Base-by-base conservation (phyloP, 1,140 invertebrate genomes). In the Zaprionus nigranus region DNA sequence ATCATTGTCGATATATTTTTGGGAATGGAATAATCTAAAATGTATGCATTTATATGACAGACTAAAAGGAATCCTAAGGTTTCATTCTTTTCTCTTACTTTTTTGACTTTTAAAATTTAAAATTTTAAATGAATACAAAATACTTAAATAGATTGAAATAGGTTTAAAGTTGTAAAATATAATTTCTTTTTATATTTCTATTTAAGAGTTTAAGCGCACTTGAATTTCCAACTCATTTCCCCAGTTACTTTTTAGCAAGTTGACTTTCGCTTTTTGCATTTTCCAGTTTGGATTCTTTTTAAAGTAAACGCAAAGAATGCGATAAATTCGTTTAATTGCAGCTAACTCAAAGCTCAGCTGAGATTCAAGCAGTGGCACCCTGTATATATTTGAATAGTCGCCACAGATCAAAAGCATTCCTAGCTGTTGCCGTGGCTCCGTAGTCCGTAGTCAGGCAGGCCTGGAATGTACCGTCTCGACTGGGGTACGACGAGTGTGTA, bases 381-480 rank as follows among this genome's bases (percentile, higher is more conserved):
- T 81, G 85, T 87, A 78, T 75, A 73, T 75, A 73, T 71, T 71
- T 71, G 61, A 71, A 71, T 75, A 63, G 62, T 78, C 84, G 84
- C 81, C 67, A 70, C 63, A 75, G 85, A 87, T 87, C 84, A 87
- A 87, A 87, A 82, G 73, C 84, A 87, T 87, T 87, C 84, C 84
- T 87, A 87, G 84, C 85, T 87, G 84, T 81, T 74, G 84, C 84
- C 66, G 81, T 68, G 74, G 81, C 73, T 79, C 51, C 64, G 69
- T 53, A 24, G 7, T 51, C 7, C 49, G 62, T 57, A 66, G n/a
- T 46, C n/a, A 17, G 40, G 40, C 40, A 46, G 73, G 63, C 66
- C 76, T 58, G 66, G 36, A 46, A 74, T 66, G 84, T 85, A 87
- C 88, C 88, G 81, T 88, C 78, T 74, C 70, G 67, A 57, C 66